Percentiles rank a stretch among this genome's conserved stretches.
phyloP scores from a whole-genome alignment of 2,888 invertebrate genomes.

The Heliconius hortense region DNA sequence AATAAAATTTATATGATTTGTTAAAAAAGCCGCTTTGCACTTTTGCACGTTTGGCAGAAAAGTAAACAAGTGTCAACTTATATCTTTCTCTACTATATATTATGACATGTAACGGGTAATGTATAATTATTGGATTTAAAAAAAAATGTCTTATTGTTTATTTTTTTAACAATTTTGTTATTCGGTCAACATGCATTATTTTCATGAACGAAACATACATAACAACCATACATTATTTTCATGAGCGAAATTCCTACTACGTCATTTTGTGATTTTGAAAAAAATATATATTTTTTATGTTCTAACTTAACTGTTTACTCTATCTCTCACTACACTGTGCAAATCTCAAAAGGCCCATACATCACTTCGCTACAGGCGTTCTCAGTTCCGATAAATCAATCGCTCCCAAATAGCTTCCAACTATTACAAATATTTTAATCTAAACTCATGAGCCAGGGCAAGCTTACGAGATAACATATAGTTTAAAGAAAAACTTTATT shows the following conservation, averaged over 20 bases:
- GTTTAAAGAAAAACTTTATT: not conserved
- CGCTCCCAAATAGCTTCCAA: conserved; percentile 61
- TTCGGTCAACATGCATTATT: too few species aligned
- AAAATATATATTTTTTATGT: not conserved
- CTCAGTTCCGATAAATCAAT: conserved; percentile 71
- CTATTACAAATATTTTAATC: conserved; percentile 68
- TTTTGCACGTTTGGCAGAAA: not conserved
- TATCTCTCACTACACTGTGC: conserved; percentile 50
- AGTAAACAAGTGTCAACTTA: not conserved
- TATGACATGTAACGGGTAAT: not conserved
- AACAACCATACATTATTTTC: too few species aligned
- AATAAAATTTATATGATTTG: too few species aligned
- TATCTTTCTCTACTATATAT: not conserved
- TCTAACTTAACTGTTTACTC: not conserved
- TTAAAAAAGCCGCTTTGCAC: not conserved
- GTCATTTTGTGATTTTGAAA: not conserved
- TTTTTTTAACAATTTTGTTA: too few species aligned
- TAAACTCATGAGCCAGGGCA: conserved; percentile 46
- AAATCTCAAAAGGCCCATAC: conserved; percentile 71
- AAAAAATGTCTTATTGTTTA: too few species aligned
- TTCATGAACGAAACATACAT: too few species aligned
- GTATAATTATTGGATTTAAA: too few species aligned
- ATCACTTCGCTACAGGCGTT: conserved; percentile 57
- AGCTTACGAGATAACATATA: not conserved
- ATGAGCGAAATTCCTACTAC: too few species aligned